Evolutionary conservation across 2,113 vertebrate species (phyloP).

Genomic region (Prochilodus magdalenae): DNA sequence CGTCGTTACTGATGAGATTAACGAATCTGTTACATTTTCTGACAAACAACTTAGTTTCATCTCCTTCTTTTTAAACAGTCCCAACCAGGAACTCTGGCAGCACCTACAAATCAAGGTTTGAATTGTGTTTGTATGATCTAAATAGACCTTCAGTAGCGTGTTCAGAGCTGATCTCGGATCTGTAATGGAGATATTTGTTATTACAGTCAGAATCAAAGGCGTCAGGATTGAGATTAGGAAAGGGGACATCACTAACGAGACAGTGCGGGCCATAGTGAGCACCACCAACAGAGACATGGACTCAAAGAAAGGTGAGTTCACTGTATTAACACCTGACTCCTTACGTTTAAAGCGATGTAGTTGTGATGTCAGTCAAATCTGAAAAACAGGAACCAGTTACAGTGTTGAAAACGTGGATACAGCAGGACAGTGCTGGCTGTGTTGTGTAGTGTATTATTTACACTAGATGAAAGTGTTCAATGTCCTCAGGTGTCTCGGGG

Average conservation of each 20-base stretch:
- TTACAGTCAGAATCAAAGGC: slow-evolving; percentile 55
- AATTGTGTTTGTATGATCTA: neutral
- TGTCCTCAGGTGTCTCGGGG: slow-evolving; percentile 61
- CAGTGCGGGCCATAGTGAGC: slow-evolving; percentile 64
- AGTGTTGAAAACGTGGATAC: neutral
- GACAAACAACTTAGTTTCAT: too few species aligned
- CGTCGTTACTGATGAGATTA: too few species aligned
- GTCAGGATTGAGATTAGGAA: slow-evolving; percentile 60
- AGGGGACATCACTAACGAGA: slow-evolving; percentile 60
- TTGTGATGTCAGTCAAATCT: too few species aligned
- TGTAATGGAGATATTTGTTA: neutral
- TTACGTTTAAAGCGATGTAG: too few species aligned
- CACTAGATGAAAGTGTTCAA: too few species aligned
- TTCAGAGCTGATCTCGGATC: neutral
- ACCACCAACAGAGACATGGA: slow-evolving; percentile 61
- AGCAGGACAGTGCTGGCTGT: neutral
- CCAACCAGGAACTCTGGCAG: neutral
- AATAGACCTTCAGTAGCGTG: neutral
- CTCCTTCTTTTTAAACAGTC: neutral
- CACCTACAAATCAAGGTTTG: slow-evolving; percentile 52
- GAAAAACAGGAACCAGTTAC: too few species aligned
- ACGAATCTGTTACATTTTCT: too few species aligned
- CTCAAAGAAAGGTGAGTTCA: slow-evolving; percentile 51
- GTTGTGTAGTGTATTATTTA: neutral
- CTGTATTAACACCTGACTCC: neutral